Conservation (phyloP, 2,113 vertebrate genomes). For the Rostratula benghalensis region DNA sequence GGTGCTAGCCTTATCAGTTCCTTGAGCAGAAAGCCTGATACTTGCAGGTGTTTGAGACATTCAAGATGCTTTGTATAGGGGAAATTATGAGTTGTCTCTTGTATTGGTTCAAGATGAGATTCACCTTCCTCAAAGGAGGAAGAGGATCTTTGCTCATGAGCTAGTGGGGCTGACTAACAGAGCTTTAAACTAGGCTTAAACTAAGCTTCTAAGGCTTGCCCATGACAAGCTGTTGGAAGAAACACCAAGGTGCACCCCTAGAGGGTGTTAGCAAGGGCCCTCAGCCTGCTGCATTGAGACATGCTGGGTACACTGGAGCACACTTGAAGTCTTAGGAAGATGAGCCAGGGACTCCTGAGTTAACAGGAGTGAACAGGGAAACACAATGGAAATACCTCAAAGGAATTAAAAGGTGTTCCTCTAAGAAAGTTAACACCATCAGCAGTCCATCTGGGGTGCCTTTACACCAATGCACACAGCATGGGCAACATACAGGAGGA, state of each 20-base stretch:
- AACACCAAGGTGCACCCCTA: neutral
- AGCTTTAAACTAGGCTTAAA: neutral
- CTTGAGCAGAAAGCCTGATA: neutral
- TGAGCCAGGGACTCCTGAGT: neutral
- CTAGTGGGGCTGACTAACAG: neutral
- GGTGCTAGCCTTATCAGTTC: neutral
- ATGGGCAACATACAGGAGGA: neutral
- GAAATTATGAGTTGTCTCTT: neutral
- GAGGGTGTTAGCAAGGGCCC: neutral
- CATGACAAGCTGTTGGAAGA: neutral
- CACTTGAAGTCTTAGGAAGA: neutral
- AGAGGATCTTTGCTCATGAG: neutral
- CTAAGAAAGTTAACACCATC: neutral
- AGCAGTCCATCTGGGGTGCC: neutral
- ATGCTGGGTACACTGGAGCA: neutral
- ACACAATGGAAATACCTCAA: neutral
- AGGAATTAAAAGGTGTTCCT: neutral
- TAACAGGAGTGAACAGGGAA: neutral
- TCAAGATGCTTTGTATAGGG: neutral
- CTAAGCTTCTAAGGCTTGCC: neutral
- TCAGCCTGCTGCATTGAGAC: neutral
- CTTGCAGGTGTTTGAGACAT: neutral
- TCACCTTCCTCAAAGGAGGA: neutral
- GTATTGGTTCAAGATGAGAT: neutral
- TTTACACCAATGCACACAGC: neutral